Percentiles rank a stretch among this genome's conserved stretches.
Evolutionary conservation across 1,140 invertebrate species (phyloP).

Genomic region (Hyles vespertilio): DNA sequence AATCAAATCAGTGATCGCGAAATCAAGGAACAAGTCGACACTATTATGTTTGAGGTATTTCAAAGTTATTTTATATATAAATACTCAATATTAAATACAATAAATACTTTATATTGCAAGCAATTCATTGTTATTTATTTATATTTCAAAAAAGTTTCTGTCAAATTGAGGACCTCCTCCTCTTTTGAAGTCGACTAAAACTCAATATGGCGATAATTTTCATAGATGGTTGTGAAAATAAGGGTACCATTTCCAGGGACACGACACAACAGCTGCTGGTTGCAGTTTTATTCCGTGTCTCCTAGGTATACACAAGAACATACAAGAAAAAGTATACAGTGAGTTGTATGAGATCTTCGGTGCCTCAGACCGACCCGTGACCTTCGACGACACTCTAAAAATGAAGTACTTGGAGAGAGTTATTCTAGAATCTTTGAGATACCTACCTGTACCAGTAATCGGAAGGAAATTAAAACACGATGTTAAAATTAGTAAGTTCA

Average conservation of each 20-base stretch:
- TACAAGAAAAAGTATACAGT: conserved; percentile 84
- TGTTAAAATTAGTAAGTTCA: conserved; percentile 49
- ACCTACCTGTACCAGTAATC: conserved; percentile 90
- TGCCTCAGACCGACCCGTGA: conserved; percentile 83
- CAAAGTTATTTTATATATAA: no score
- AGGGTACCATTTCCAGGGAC: conserved; percentile 78
- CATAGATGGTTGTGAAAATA: no score
- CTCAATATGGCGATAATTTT: no score
- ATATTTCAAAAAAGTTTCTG: no score
- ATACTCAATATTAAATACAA: conserved; percentile 20
- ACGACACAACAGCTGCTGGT: conserved; percentile 94
- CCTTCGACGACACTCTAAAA: conserved; percentile 85
- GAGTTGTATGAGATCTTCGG: conserved; percentile 91
- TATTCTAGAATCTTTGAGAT: conserved; percentile 88
- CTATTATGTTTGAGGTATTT: conserved; percentile 94
- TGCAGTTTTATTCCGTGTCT: conserved; percentile 90
- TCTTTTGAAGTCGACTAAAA: no score
- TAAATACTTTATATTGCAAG: no score
- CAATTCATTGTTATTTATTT: no score
- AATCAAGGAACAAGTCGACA: conserved; percentile 91
- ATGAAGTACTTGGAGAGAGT: conserved; percentile 92
- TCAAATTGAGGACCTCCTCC: no score
- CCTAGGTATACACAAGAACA: conserved; percentile 87
- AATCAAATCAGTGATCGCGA: conserved; percentile 79
- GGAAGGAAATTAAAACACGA: conserved; percentile 80